Base-by-base conservation (phyloP, 2,113 vertebrate genomes). In the Cyphomyrus plagiostoma region DNA sequence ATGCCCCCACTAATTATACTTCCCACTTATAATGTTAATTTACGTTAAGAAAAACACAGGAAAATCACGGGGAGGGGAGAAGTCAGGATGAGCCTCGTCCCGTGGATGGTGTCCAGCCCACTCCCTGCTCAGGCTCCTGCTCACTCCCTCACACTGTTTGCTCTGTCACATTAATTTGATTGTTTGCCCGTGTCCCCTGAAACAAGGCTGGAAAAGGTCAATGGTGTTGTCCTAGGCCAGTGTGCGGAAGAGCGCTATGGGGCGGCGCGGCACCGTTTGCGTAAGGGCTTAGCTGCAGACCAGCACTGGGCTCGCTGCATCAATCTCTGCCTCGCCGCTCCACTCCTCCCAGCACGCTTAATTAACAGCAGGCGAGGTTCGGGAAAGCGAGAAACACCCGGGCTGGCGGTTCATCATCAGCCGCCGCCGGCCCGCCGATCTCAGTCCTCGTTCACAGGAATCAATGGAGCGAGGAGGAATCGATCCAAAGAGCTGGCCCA, bases 381-480 rank as follows among this genome's bases (percentile, higher is more conserved):
- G 23, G 35, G 74, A 52, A 42, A n/a, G 7, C 7, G 19, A 52
- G 88, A 48, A 85, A 85, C 30, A 23, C 23, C 42, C 7, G 21
- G 10, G 82, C 82, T 8, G 39, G 70, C 35, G 4, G 85, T 87
- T 52, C 48, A 86, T 52, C 35, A 46, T 53, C 26, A 13, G 21
- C 45, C 17, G 9, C 70, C 19, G 3, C 35, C 0, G 19, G 30
- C 26, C n/a, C 19, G 19, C 45, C 26, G 2, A 62, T 35, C 89
- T 19, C 11, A 66, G 77, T 62, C 77, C 35, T 23, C 23, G 3
- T 23, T 89, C 62, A 85, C 48, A 30, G 89, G 62, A 83, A 89
- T 85, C 89, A 89, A 84, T 48, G 77, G 89, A 58, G 89, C 23
- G 21, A 50, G 10, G 52, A 89, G 80, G 21, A 58, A 85, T 85